Evolutionary conservation across 2,113 vertebrate genomes (phyloP), one percentile per base, ranked within the genome.

Genomic region (Leucopsar rothschildi): DNA sequence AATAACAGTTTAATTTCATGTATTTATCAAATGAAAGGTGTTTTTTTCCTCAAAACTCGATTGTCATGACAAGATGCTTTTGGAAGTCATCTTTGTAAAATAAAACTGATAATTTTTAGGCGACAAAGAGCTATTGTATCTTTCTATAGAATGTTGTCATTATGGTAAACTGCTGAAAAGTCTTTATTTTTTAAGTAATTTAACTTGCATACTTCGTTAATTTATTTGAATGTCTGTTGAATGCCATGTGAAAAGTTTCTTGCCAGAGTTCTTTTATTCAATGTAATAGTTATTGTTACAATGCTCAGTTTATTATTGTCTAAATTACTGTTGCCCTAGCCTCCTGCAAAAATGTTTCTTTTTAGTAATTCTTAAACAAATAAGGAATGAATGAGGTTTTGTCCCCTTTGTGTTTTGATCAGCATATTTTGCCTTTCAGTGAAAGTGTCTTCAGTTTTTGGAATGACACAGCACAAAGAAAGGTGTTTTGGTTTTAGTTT

Each of bases 341-440:
- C 76, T 88, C 56, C 86, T 78, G 22, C 56, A 86, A 75, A 88
- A 82, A 53, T 83, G 69, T 86, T 97, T 95, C 90, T 90, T 83
- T 92, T 72, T 78, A 44, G 44, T 95, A 93, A 94, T 94, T 92
- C 94, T 92, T 93, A 79, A 88, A 71, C 68, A 95, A 94, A 92
- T 88, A 96, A 72, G 56, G 40, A 72, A 71, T 86, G 60, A 96
- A 96, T 90, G 61, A 64, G 57, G 25, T 60, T 92, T 90, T 96
- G 80, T 94, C 56, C 57, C 29, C 24, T 45, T 86, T 17, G 0
- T 92, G 40, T 90, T 93, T 93, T 86, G 72, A 90, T 60, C 28
- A 6, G n/a, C 21, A 2, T 71, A 64, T 75, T 93, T 82, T 95
- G 60, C 31, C 40, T 78, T 90, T 69, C 15, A 49, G 42, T 88